Percentiles rank a stretch among this genome's conserved stretches.
These are phyloP conservation scores for Chaetogeoica ovagalla DNA, from an alignment of 2,888 invertebrate genomes.

Conservation along the genomic window DNA sequence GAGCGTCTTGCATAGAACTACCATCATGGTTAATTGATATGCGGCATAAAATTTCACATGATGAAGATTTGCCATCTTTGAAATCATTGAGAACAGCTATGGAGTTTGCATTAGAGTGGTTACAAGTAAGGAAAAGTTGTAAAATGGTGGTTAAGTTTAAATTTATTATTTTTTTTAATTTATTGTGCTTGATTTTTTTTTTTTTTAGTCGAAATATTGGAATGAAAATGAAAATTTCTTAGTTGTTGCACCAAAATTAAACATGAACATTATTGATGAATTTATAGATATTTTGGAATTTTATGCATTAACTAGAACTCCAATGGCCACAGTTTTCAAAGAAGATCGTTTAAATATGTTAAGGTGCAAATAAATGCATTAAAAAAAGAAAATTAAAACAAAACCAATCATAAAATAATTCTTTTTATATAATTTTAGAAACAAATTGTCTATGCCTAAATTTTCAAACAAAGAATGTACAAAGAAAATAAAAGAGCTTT, in stretches of 20 bases:
- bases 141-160: background rate
- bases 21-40: constrained; percentile 80
- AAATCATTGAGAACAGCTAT: constrained; percentile 68
- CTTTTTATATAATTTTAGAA: background rate
- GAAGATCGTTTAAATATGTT: constrained; percentile 24
- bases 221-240: constrained; percentile 30
- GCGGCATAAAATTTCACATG: constrained; percentile 78
- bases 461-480: constrained; percentile 42
- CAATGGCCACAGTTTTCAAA: background rate
- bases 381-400: background rate
- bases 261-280: constrained; percentile 7
- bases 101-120: constrained; percentile 69
- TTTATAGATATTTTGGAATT: constrained; percentile 33
- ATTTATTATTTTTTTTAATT: background rate
- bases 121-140: constrained; percentile 61
- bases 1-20: constrained; percentile 69
- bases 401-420: background rate
- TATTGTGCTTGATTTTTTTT: background rate
- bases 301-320: constrained; percentile 28
- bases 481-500: constrained; percentile 28
- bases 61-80: constrained; percentile 69
- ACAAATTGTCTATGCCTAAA: constrained; percentile 2
- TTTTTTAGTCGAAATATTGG: constrained; percentile 44
- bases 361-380: constrained; percentile 10
- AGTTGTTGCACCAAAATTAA: constrained; percentile 11